Percentiles rank a stretch among this genome's conserved stretches.
phyloP scores from a whole-genome alignment of 1,140 invertebrate genomes.

The Dinoponera quadriceps region DNA sequence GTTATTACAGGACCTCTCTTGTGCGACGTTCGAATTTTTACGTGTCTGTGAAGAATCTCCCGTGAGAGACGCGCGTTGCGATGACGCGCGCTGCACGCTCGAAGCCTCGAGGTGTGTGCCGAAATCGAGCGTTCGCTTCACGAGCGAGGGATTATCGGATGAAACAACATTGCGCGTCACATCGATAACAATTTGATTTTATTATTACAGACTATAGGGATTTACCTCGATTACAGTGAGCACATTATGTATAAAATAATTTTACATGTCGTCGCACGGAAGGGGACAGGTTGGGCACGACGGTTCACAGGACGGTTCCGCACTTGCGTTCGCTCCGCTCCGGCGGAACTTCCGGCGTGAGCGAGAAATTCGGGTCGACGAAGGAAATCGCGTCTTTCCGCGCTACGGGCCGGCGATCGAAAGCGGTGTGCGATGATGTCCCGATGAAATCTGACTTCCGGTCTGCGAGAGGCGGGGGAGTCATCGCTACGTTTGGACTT shows the following conservation, averaged over 20 bases:
- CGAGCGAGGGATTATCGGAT: not conserved
- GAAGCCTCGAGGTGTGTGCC: too few relatives aligned
- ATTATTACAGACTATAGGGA: constrained; percentile 77
- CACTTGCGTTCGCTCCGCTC: constrained; percentile 36
- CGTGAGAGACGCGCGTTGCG: too few relatives aligned
- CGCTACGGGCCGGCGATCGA: not conserved
- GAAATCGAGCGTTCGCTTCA: too few relatives aligned
- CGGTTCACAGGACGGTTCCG: constrained; percentile 72
- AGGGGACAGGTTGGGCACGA: constrained; percentile 58
- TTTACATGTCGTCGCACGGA: constrained; percentile 55
- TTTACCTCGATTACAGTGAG: constrained; percentile 75
- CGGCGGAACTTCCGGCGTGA: not conserved
- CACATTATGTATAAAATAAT: constrained; percentile 72
- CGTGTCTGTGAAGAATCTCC: too few relatives aligned
- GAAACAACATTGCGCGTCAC: not conserved
- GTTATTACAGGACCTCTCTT: too few relatives aligned
- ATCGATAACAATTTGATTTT: constrained; percentile 75
- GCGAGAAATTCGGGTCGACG: not conserved
- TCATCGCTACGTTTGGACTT: not conserved
- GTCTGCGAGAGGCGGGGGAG: not conserved
- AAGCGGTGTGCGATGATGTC: not conserved
- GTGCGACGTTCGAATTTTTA: too few relatives aligned
- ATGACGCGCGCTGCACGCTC: too few relatives aligned
- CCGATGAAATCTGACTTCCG: not conserved
- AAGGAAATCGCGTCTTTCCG: not conserved